Percentiles rank a stretch among this genome's conserved stretches.
Conservation (phyloP, 2,888 invertebrate genomes). For the Sarcophaga rosellei region DNA sequence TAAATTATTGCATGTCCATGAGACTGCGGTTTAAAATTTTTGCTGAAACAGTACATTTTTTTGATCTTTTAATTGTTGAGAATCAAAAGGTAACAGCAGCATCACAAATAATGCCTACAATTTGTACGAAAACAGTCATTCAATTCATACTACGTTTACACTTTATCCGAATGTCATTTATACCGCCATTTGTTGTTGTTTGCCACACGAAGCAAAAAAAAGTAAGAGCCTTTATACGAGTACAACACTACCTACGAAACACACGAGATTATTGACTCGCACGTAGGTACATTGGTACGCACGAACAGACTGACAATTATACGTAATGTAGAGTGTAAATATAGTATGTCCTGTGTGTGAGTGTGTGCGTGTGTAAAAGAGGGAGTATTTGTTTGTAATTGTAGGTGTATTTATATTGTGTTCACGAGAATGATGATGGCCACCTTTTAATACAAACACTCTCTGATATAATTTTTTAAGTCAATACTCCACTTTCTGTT, state of each 20-base stretch:
- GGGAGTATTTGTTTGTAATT: constrained; percentile 1
- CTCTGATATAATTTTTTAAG: background rate
- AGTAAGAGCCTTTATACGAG: background rate
- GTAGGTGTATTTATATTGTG: background rate
- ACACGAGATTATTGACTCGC: background rate
- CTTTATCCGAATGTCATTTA: constrained; percentile 36
- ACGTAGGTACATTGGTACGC: background rate
- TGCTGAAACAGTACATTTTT: constrained; percentile 48
- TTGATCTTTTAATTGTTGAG: constrained; percentile 37
- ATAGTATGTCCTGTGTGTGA: no score
- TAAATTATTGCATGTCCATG: constrained; percentile 37
- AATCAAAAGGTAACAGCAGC: constrained; percentile 35
- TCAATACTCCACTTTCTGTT: background rate
- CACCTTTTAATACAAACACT: background rate
- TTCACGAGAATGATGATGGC: background rate
- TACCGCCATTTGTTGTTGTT: background rate
- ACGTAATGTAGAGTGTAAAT: background rate
- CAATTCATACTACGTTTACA: constrained; percentile 40
- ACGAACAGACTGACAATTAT: constrained; percentile 6
- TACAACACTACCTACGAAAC: background rate
- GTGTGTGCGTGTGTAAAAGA: background rate
- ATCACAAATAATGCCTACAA: constrained; percentile 11
- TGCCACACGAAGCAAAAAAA: background rate
- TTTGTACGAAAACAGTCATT: constrained; percentile 17
- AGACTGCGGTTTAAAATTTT: constrained; percentile 39